phyloP scores from a whole-genome alignment of 2,888 invertebrate genomes.

The Corythucha ciliata region DNA sequence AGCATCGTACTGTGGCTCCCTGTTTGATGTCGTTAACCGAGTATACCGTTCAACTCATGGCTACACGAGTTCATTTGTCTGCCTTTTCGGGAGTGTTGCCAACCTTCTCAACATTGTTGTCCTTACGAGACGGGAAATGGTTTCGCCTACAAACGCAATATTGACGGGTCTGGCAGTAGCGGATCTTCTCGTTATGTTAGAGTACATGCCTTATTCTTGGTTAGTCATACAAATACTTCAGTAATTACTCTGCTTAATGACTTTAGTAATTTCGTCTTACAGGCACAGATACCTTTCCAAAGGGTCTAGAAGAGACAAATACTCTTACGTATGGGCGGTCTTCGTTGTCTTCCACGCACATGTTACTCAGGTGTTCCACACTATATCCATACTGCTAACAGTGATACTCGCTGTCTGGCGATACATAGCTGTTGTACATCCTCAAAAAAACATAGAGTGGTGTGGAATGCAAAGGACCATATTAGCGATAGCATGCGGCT shows the following conservation, averaged over 20 bases:
- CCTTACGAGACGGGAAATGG: slow-evolving; percentile 80
- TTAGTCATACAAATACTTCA: slow-evolving; percentile 57
- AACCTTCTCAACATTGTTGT: slow-evolving; percentile 89
- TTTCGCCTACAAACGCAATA: slow-evolving; percentile 83
- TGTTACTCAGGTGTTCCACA: slow-evolving; percentile 79
- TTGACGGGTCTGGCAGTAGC: slow-evolving; percentile 83
- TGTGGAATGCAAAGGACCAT: slow-evolving; percentile 71
- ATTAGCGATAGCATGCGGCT: slow-evolving; percentile 64
- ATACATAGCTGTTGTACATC: slow-evolving; percentile 72
- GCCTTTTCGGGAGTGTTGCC: slow-evolving; percentile 79
- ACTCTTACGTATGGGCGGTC: slow-evolving; percentile 65
- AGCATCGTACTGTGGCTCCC: no score
- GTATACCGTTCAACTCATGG: slow-evolving; percentile 74
- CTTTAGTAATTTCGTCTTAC: not conserved
- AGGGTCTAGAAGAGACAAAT: slow-evolving; percentile 44
- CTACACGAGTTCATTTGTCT: slow-evolving; percentile 74
- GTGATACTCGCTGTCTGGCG: slow-evolving; percentile 89
- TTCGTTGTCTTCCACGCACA: slow-evolving; percentile 85
- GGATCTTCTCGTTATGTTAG: slow-evolving; percentile 88
- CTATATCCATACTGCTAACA: slow-evolving; percentile 87
- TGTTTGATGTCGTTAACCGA: no score
- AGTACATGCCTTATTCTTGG: slow-evolving; percentile 82
- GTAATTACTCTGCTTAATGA: not conserved
- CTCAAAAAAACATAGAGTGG: slow-evolving; percentile 69
- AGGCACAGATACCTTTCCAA: not conserved